A percentile compares a stretch with the other conserved stretches of the same genome.
Evolutionary conservation across 2,888 invertebrate genomes (phyloP).

Genomic region (Conomelus anceps): DNA sequence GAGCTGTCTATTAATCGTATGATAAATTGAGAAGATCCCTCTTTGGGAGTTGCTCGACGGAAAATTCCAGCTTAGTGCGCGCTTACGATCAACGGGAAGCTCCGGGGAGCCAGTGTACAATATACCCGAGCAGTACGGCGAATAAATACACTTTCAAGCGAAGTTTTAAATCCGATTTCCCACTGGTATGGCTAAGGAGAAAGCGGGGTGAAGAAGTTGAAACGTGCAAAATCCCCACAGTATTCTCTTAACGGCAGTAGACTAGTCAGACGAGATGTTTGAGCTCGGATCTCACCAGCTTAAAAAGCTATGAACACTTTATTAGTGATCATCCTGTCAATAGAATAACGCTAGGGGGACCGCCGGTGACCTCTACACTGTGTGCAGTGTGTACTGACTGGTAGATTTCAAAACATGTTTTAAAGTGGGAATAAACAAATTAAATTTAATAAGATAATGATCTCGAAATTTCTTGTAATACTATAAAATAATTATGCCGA

Average conservation of each 20-base stretch:
- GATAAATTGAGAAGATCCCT: not conserved
- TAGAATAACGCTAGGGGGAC: not conserved
- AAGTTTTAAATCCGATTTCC: not conserved
- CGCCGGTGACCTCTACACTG: too few relatives aligned
- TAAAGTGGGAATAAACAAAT: too few relatives aligned
- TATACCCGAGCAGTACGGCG: too few relatives aligned
- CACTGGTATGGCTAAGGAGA: not conserved
- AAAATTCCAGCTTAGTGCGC: not conserved
- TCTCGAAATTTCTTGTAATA: too few relatives aligned
- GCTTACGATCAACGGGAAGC: not conserved
- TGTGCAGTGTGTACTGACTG: too few relatives aligned
- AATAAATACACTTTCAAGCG: not conserved
- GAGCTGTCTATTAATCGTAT: not conserved
- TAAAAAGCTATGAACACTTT: not conserved
- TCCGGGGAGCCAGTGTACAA: not conserved
- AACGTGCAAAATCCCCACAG: not conserved
- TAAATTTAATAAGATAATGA: too few relatives aligned
- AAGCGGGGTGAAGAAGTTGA: not conserved
- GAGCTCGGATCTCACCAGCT: not conserved
- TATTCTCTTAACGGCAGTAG: not conserved
- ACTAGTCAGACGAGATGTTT: not conserved
- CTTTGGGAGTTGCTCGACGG: not conserved
- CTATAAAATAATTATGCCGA: too few relatives aligned
- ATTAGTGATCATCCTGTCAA: not conserved
- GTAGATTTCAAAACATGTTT: too few relatives aligned